Conservation (phyloP, 1,140 invertebrate species). For the Drosophila nebulosa region DNA sequence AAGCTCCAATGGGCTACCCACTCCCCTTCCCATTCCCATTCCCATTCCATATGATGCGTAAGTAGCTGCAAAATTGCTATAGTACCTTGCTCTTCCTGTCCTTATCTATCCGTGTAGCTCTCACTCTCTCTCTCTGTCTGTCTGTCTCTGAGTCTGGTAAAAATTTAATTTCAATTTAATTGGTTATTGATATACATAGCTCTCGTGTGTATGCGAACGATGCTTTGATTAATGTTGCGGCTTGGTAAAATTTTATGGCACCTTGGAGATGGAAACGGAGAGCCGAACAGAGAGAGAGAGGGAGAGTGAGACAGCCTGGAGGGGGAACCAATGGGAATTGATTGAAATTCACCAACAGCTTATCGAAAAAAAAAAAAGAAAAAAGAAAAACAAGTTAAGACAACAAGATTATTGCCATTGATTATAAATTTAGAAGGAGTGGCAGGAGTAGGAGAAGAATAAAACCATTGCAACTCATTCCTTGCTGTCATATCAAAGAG, state of each 20-base stretch:
- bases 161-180: conserved; percentile 78
- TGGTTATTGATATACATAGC: conserved; percentile 71
- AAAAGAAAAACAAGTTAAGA: not conserved
- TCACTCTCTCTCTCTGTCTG: not conserved
- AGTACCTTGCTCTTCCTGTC: conserved; percentile 32
- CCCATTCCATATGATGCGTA: conserved; percentile 37
- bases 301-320: not conserved
- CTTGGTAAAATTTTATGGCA: conserved; percentile 70
- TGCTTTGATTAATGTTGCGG: conserved; percentile 74
- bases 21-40: too few species aligned
- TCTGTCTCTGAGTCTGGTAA: conserved; percentile 33
- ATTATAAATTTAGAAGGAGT: not conserved
- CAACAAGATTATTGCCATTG: not conserved
- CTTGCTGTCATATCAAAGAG: too few species aligned
- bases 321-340: conserved; percentile 35
- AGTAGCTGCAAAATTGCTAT: conserved; percentile 69
- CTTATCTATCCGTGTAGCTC: not conserved
- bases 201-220: conserved; percentile 65
- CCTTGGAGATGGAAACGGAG: conserved; percentile 52
- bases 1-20: conserved; percentile 43
- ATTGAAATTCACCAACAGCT: conserved; percentile 39
- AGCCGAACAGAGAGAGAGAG: not conserved
- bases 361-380: conserved; percentile 6
- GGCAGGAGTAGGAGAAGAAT: too few species aligned
- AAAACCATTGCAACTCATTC: too few species aligned